phyloP scores from a whole-genome alignment of 2,113 vertebrate species.

The Gila orcuttii region DNA sequence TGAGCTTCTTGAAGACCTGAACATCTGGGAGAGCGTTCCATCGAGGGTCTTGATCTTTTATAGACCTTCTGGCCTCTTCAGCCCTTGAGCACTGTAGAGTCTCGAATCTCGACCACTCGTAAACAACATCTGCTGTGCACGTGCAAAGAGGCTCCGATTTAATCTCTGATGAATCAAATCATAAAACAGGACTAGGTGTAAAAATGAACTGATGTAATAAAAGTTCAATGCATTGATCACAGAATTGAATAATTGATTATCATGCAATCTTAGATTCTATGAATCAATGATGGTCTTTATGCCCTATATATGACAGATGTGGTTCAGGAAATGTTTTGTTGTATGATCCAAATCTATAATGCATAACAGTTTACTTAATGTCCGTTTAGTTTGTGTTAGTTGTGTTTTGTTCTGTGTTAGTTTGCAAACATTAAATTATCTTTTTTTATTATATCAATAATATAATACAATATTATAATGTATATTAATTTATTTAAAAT shows the following conservation, averaged over 20 bases:
- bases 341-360: too few species aligned
- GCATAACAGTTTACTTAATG: too few species aligned
- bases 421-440: too few species aligned
- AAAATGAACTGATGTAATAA: neutral
- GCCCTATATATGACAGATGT: neutral
- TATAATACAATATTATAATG: too few species aligned
- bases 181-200: neutral
- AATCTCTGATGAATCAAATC: neutral
- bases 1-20: neutral
- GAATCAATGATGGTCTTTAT: too few species aligned
- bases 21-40: neutral
- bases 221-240: too few species aligned
- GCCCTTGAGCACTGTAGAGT: neutral
- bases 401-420: too few species aligned
- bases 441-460: too few species aligned
- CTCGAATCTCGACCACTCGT: neutral
- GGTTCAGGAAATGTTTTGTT: too few species aligned
- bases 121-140: constrained; percentile 35
- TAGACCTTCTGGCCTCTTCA: constrained; percentile 11
- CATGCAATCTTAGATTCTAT: too few species aligned
- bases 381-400: too few species aligned
- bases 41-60: constrained; percentile 19
- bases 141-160: neutral
- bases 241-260: neutral
- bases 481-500: too few species aligned